Evolutionary conservation across 2,797 vertebrate genomes (phyloP).

Genomic region (Arctocebus calabarensis): DNA sequence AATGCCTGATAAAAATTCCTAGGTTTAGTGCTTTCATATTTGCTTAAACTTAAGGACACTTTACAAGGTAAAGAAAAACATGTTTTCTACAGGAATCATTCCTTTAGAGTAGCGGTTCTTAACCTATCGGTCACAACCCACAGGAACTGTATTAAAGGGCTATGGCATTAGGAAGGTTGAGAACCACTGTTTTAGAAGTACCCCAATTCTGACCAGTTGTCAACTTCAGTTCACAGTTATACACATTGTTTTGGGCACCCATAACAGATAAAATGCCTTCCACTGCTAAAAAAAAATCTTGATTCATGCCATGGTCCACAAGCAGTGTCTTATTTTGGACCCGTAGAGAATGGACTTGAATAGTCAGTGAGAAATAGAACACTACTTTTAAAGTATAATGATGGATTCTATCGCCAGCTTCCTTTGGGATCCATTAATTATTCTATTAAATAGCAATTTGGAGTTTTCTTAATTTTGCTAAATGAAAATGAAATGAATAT

Average conservation of each 20-base stretch:
- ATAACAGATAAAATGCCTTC: slow-evolving; percentile 28
- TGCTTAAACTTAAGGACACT: slow-evolving; percentile 30
- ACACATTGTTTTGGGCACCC: neutral
- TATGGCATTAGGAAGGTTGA: too few relatives aligned
- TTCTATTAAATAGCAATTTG: neutral
- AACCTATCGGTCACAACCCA: too few relatives aligned
- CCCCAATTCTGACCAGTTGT: slow-evolving; percentile 22
- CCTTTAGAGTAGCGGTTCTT: neutral
- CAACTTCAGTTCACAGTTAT: neutral
- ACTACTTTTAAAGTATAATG: neutral
- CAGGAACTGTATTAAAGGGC: too few relatives aligned
- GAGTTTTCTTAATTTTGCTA: slow-evolving; percentile 33
- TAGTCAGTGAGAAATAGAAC: neutral
- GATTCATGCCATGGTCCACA: neutral
- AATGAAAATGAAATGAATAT: neutral
- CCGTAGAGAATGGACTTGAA: neutral
- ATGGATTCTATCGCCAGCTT: neutral
- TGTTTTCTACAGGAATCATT: slow-evolving; percentile 24
- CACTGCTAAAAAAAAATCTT: neutral
- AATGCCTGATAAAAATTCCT: slow-evolving; percentile 30
- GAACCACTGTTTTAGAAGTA: neutral
- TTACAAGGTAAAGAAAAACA: neutral
- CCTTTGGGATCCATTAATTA: neutral
- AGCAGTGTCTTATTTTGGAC: neutral
- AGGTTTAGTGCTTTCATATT: neutral